Percentiles rank a stretch among this genome's conserved stretches.
These are phyloP conservation scores for Margarornis squamiger DNA, from an alignment of 2,797 vertebrate genomes.

Conservation along the genomic window DNA sequence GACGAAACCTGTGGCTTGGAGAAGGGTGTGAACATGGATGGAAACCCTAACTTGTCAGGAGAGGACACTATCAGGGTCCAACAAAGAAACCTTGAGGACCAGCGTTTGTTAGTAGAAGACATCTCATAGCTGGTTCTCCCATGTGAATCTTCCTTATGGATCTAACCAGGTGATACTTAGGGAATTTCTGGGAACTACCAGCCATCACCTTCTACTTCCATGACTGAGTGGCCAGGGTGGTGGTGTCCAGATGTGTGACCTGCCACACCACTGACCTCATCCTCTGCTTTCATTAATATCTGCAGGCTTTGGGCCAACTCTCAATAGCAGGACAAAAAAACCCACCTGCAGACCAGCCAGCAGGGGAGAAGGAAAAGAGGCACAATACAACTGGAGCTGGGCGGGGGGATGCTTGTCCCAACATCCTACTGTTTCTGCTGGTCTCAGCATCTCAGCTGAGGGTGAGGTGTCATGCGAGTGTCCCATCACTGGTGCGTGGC, in stretches of 20 bases:
- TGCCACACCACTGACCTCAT: not conserved
- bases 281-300: not conserved
- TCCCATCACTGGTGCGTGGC: accelerated
- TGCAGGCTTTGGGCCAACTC: not conserved
- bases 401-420: not conserved
- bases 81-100: not conserved
- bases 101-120: accelerated
- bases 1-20: not conserved
- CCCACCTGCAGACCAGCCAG: not conserved
- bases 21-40: not conserved
- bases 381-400: accelerated
- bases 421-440: accelerated
- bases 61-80: not conserved
- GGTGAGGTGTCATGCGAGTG: accelerated
- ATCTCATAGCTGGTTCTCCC: accelerated
- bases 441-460: not conserved
- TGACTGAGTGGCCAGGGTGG: not conserved
- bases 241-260: not conserved
- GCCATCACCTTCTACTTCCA: not conserved
- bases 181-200: not conserved
- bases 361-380: not conserved
- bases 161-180: not conserved
- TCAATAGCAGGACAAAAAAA: not conserved
- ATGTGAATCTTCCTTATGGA: not conserved
- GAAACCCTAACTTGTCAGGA: not conserved